Base-by-base conservation (phyloP, 2,113 vertebrate species). In the Campylomormyrus numenius region DNA sequence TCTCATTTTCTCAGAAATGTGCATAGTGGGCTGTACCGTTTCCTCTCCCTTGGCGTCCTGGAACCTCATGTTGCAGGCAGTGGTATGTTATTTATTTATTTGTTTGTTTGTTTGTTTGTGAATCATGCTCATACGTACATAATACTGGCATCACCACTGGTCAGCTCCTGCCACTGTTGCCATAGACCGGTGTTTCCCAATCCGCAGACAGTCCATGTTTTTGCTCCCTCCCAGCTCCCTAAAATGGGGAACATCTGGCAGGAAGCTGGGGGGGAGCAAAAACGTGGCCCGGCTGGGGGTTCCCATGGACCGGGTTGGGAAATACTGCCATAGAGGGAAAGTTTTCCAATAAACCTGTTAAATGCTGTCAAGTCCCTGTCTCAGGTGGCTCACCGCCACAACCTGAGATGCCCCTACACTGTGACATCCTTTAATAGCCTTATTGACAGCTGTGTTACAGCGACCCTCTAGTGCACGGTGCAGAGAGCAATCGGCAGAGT, bases 361-460 rank as follows among this genome's bases (percentile, higher is more conserved):
- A 70, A 31, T 66, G 58, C 62, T 70, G 62, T 70, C 62, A 70
- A 70, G 62, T 70, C 35, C 74, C 11, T 39, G 15, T 80, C 74
- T 70, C 74, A 42, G 74, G 17, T 42, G 74, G 74, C 35, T 80
- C 74, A 39, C 74, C 74, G 6, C 31, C 17, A 13, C 6, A 17
- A 11, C 74, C 74, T 21, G 74, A 80, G 35, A 42, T 19, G 35
- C 5, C 35, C 15, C 35, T 80, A 15, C 74, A 42, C n/a, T 70
- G n/a, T 70, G 62, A 80, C 15, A 15, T 80, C 35, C 74, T 42
- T 42, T 80, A 42, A 80, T 42, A 80, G 35, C 35, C 13, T 80
- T 80, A 80, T 80, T 80, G 74, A 80, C 74, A 80, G 74, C 74
- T 80, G 74, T 80, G 74, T 42, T 80, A 17, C 74, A 80, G 31